These are phyloP conservation scores for Ophioderma brevispina DNA, from an alignment of 35 echinoderm and acorn worm genomes.

Conservation along the genomic window DNA sequence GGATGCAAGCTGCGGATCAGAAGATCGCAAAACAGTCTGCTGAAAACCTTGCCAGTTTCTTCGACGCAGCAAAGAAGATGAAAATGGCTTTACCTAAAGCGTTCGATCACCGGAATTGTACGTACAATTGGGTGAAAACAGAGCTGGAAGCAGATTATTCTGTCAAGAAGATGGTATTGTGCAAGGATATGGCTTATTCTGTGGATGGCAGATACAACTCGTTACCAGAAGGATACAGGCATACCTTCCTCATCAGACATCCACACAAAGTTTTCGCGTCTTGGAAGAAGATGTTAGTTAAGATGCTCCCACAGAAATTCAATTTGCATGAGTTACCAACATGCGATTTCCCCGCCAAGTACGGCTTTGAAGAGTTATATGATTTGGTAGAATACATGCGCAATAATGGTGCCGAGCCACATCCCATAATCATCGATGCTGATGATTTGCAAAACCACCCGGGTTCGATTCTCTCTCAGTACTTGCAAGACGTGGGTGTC, in stretches of 20 bases:
- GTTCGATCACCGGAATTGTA: background rate
- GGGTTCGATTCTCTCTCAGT: slow-evolving; percentile 18
- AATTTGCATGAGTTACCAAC: background rate
- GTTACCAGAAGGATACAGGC: background rate
- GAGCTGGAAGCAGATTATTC: slow-evolving; percentile 4
- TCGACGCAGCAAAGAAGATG: background rate
- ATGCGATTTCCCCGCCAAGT: background rate
- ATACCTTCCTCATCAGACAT: slow-evolving; percentile 7
- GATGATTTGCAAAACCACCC: slow-evolving; percentile 47
- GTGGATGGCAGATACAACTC: background rate
- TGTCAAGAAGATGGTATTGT: background rate
- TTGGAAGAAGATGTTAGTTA: slow-evolving; percentile 11
- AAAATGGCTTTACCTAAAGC: background rate
- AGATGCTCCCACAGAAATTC: background rate
- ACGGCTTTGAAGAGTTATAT: slow-evolving; percentile 15
- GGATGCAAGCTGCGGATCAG: background rate
- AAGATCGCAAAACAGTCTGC: background rate
- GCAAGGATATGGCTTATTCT: slow-evolving; percentile 8
- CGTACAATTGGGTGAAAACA: slow-evolving; percentile 13
- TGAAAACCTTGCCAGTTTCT: background rate
- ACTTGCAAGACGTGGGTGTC: slow-evolving; percentile 25
- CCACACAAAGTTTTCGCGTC: slow-evolving; percentile 1
- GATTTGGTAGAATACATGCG: slow-evolving; percentile 12
- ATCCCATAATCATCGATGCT: slow-evolving; percentile 48
- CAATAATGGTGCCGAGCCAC: slow-evolving; percentile 28